Conservation (phyloP, 2,113 vertebrate genomes). For the Podocnemis expansa region DNA sequence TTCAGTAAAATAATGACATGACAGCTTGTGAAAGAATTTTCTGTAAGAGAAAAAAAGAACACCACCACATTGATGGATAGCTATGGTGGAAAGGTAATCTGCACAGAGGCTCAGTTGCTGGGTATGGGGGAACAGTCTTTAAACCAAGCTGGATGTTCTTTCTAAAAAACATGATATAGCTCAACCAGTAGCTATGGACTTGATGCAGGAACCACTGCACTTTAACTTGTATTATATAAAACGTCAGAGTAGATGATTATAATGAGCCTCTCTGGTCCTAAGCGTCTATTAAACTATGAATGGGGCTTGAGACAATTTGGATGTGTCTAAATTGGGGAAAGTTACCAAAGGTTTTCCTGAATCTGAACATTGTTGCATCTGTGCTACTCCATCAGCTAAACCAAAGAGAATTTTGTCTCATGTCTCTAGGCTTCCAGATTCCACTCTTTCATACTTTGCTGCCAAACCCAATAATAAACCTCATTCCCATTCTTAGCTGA, state of each 20-base stretch:
- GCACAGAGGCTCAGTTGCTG: not conserved
- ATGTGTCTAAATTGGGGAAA: not conserved
- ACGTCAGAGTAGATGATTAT: not conserved
- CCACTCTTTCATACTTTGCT: not conserved
- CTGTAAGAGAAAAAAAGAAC: not conserved
- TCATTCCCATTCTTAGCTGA: fast-evolving
- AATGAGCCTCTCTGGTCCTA: not conserved
- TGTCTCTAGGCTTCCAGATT: not conserved
- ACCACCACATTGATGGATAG: not conserved
- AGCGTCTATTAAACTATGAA: not conserved
- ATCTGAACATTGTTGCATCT: not conserved
- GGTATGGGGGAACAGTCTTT: not conserved
- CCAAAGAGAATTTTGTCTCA: not conserved
- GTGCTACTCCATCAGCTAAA: not conserved
- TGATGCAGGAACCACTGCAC: not conserved
- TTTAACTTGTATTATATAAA: not conserved
- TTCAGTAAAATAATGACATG: not conserved
- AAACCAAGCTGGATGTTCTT: not conserved
- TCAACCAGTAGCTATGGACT: not conserved
- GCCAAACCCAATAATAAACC: not conserved
- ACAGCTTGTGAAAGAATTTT: not conserved
- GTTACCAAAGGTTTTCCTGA: not conserved
- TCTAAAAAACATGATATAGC: not conserved
- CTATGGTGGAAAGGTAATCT: not conserved
- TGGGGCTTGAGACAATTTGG: not conserved